Conservation (phyloP, 2,113 vertebrate genomes). For the human (Homo sapiens) region GRCh38 chr4:143372501-143373000, state of each 20-base stretch:
- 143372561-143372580: neutral
- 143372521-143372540: neutral
- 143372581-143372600: neutral
- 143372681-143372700: neutral
- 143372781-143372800: neutral
- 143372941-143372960: conserved; percentile 26
- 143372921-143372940: neutral
- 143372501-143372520: neutral
- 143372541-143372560: neutral
- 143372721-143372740: neutral
- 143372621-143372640: neutral
- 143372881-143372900: conserved; percentile 17
- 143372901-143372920: conserved; percentile 31
- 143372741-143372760: neutral
- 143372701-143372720: neutral
- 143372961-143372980: neutral
- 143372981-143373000: conserved; percentile 22
- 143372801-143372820: neutral
- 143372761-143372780: neutral
- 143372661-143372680: neutral
- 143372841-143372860: neutral
- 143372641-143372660: neutral
- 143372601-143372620: neutral
- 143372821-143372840: neutral
- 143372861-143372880: neutral